phyloP scores from a whole-genome alignment of 2,888 invertebrate genomes.

The Xanthorhoe designata region DNA sequence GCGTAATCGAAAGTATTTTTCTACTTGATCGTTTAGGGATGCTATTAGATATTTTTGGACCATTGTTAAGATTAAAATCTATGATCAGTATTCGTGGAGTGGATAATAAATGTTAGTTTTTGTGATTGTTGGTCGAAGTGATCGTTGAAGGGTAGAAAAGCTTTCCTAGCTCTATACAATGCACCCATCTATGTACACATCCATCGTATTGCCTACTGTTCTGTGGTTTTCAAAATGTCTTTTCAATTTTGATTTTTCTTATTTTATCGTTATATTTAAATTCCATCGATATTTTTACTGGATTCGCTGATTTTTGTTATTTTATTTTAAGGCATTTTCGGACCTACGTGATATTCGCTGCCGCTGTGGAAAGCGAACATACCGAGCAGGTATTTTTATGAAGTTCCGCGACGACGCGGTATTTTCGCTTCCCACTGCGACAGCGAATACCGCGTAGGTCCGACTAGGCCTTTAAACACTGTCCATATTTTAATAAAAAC shows the following conservation, averaged over 20 bases:
- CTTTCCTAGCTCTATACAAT: conserved; percentile 68
- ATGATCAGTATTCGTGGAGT: conserved; percentile 77
- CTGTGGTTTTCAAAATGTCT: conserved; percentile 46
- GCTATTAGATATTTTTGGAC: conserved; percentile 85
- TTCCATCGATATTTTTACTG: conserved; percentile 2
- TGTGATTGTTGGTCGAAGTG: conserved; percentile 68
- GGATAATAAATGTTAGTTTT: conserved; percentile 73
- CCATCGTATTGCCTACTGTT: conserved; percentile 41
- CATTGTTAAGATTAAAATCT: conserved; percentile 80
- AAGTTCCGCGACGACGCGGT: too few relatives aligned
- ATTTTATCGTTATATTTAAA: conserved; percentile 12
- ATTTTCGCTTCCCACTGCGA: too few relatives aligned
- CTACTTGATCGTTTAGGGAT: conserved; percentile 83
- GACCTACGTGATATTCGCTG: too few relatives aligned
- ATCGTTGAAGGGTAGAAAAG: conserved; percentile 66
- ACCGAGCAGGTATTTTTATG: too few relatives aligned
- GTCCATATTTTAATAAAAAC: background rate
- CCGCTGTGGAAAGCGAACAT: too few relatives aligned
- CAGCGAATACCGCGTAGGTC: too few relatives aligned
- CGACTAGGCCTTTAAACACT: too few relatives aligned
- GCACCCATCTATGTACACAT: conserved; percentile 54
- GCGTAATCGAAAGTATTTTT: conserved; percentile 81
- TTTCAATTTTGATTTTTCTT: conserved; percentile 9
- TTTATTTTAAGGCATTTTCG: too few relatives aligned
- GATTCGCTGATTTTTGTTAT: background rate